Evolutionary conservation across 2,797 vertebrate genomes (phyloP), one percentile per base, ranked within the genome.

Genomic region (Coreius guichenoti): DNA sequence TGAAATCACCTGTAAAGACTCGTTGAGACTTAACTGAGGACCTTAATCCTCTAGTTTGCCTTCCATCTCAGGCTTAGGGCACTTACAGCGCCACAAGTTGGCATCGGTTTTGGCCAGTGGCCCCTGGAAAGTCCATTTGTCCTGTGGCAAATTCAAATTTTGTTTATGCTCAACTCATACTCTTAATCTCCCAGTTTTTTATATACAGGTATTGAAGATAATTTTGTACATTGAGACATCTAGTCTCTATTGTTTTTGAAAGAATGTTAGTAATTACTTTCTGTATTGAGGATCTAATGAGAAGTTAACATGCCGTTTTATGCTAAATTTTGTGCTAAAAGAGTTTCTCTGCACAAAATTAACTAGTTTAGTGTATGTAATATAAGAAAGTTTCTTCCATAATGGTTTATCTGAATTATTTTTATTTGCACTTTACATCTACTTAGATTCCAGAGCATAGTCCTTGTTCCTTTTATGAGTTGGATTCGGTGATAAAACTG

Each of bases 1-100:
- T 93, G 96, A 97, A 97, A 98, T 98, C 96, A 96, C 96, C 95
- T 93, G 92, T 95, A 96, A 96, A 94, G 95, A 94, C 94, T 95
- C 94, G 97, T 96, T 96, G 92, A 95, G 94, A 93, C 94, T 91
- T 93, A 90, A 92, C 95, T 94, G 92, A 94, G 93, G 93, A 93
- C 90, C 91, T 95, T 95, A 96, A 96, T 97, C 95, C 95, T 93
- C 85, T 93, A 89, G 92, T 96, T 96, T 96, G 95, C 94, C 94
- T 94, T 95, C 93, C 94, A 96, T 90, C 93, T 93, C 90, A 84
- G 91, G 91, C 89, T 89, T 94, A 95, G 93, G 92, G 92, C 92
- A 93, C 94, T 95, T 93, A 94, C 92, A 92, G 93, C 94, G 90
- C 87, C 90, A 92, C 92, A 92, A 90, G 93, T 92, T 87, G 82